phyloP scores from a whole-genome alignment of 2,888 invertebrate species.

The Pyralis farinalis region DNA sequence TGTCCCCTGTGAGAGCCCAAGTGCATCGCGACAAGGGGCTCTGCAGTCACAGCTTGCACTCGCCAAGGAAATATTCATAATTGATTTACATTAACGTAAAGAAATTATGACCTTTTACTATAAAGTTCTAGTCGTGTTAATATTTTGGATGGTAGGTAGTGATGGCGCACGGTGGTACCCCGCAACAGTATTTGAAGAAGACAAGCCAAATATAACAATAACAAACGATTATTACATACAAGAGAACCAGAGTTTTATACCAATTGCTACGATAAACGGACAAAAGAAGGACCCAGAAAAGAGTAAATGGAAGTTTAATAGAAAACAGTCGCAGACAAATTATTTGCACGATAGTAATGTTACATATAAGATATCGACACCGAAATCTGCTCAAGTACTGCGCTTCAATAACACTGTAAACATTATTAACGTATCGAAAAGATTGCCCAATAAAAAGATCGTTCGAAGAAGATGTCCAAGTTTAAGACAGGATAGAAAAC shows the following conservation, averaged over 20 bases:
- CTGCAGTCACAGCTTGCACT: slow-evolving; percentile 27
- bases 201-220: slow-evolving; percentile 7
- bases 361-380: slow-evolving; percentile 4
- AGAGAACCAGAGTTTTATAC: slow-evolving; percentile 15
- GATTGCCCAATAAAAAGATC: slow-evolving; percentile 30
- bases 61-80: slow-evolving; percentile 11
- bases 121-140: no score
- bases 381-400: slow-evolving; percentile 15
- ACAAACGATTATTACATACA: slow-evolving; percentile 9
- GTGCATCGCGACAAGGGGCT: slow-evolving; percentile 34
- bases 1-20: slow-evolving; percentile 36
- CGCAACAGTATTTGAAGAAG: slow-evolving; percentile 29
- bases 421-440: slow-evolving; percentile 29
- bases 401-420: slow-evolving; percentile 30
- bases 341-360: background rate
- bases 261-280: slow-evolving; percentile 3
- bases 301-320: slow-evolving; percentile 9
- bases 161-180: slow-evolving; percentile 48
- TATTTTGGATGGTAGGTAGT: slow-evolving; percentile 5
- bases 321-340: background rate
- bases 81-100: slow-evolving; percentile 5
- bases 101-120: slow-evolving; percentile 10
- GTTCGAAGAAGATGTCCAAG: slow-evolving; percentile 35
- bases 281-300: slow-evolving; percentile 4
- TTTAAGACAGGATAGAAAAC: slow-evolving; percentile 20